A percentile compares a stretch with the other conserved stretches of the same genome.
phyloP scores from a whole-genome alignment of 2,113 vertebrate species.

The Nothoprocta perdicaria region DNA sequence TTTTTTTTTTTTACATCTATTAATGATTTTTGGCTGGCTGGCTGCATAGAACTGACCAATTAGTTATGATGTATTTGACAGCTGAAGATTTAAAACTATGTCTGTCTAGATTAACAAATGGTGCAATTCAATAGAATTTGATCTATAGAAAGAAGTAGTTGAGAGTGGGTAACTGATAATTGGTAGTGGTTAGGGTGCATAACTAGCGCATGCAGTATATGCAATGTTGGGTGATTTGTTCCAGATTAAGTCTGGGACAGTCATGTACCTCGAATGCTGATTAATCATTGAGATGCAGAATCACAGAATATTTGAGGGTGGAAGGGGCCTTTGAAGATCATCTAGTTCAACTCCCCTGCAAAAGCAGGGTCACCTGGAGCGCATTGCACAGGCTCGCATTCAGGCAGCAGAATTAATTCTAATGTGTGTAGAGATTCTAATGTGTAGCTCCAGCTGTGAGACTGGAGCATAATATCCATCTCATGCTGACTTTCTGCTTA shows the following conservation, averaged over 20 bases:
- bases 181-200: neutral
- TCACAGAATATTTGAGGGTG: no score
- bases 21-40: neutral
- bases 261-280: neutral
- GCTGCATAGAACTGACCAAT: neutral
- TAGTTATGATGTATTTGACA: neutral
- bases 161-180: no score
- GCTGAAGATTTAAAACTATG: neutral
- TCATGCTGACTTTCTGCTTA: neutral
- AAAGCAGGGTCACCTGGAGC: no score
- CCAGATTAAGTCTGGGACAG: neutral
- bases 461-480: neutral
- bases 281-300: neutral
- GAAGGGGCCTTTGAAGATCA: no score
- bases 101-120: neutral
- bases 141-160: neutral
- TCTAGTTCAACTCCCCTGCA: no score
- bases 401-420: neutral
- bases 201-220: neutral
- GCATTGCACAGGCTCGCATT: no score
- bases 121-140: neutral
- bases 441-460: neutral
- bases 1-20: neutral
- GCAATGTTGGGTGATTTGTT: neutral
- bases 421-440: neutral